These are phyloP conservation scores for Limnephilus rhombicus DNA, from an alignment of 2,888 invertebrate species.

Conservation along the genomic window DNA sequence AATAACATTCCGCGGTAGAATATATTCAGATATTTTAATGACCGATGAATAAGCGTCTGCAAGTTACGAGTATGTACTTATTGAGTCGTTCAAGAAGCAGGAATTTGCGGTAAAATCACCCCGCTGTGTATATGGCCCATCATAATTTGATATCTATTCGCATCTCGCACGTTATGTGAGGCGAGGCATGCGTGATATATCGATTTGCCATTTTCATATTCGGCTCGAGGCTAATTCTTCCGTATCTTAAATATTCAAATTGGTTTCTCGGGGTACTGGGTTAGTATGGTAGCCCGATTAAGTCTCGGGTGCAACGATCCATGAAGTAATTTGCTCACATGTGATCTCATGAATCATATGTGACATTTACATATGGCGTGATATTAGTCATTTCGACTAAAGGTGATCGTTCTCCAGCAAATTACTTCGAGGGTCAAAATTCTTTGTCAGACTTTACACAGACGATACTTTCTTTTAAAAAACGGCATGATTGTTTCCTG, in stretches of 20 bases:
- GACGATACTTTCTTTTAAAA: not conserved
- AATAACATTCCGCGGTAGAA: conserved; percentile 7
- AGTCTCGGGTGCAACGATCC: conserved; percentile 47
- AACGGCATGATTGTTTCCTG: not conserved
- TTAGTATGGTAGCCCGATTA: conserved; percentile 50
- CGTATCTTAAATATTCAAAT: conserved; percentile 46
- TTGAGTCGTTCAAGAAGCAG: not conserved
- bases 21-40: conserved; percentile 8
- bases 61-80: conserved; percentile 14
- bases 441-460: not conserved
- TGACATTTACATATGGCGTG: conserved; percentile 40
- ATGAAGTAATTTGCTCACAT: conserved; percentile 11
- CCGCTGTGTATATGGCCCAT: not conserved
- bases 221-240: conserved; percentile 38
- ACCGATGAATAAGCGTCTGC: not conserved
- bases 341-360: conserved; percentile 39
- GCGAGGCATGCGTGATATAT: conserved; percentile 49
- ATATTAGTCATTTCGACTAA: not conserved
- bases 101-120: conserved; percentile 23
- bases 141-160: conserved; percentile 12
- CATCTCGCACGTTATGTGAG: conserved; percentile 23
- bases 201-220: conserved; percentile 42
- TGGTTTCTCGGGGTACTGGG: conserved; percentile 48
- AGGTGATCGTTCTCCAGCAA: conserved; percentile 34
- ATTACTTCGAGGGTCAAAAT: not conserved